Conservation (phyloP, 2,888 invertebrate genomes). For the Thysanoteuthis rhombus region DNA sequence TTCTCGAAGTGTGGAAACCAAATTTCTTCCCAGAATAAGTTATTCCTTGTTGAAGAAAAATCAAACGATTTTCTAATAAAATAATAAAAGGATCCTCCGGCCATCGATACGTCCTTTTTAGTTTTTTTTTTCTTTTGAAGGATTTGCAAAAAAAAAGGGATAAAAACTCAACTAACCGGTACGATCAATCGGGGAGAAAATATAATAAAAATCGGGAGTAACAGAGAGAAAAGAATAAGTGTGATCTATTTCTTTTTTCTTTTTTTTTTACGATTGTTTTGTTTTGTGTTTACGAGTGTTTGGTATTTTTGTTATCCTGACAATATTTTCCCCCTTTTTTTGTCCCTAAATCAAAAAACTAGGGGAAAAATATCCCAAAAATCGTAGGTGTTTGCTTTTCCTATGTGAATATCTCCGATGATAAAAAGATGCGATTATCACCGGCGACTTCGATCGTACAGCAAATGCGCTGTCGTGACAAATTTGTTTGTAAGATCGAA, state of each 20-base stretch:
- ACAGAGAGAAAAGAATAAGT: neutral
- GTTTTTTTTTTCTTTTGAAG: neutral
- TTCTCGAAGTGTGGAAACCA: conserved; percentile 16
- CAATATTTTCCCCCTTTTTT: neutral
- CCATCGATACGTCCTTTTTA: conserved; percentile 25
- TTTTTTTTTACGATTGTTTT: neutral
- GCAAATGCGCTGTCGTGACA: conserved; percentile 19
- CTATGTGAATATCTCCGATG: neutral
- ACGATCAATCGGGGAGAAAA: neutral
- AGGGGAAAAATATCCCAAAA: neutral
- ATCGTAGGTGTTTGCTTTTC: neutral
- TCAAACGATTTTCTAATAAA: neutral
- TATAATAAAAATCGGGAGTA: neutral
- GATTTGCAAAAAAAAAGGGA: neutral
- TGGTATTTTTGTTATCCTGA: neutral
- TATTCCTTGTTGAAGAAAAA: conserved; percentile 15
- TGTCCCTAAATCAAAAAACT: neutral
- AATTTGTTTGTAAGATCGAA: neutral
- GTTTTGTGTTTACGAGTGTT: no score
- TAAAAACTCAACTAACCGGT: neutral
- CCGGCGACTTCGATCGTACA: conserved; percentile 28
- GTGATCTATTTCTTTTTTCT: neutral
- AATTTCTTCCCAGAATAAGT: conserved; percentile 19
- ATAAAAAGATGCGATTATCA: conserved; percentile 24
- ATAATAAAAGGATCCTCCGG: conserved; percentile 23